These are phyloP conservation scores for Drosophila insularis DNA, from an alignment of 1,140 invertebrate genomes.

Conservation along the genomic window DNA sequence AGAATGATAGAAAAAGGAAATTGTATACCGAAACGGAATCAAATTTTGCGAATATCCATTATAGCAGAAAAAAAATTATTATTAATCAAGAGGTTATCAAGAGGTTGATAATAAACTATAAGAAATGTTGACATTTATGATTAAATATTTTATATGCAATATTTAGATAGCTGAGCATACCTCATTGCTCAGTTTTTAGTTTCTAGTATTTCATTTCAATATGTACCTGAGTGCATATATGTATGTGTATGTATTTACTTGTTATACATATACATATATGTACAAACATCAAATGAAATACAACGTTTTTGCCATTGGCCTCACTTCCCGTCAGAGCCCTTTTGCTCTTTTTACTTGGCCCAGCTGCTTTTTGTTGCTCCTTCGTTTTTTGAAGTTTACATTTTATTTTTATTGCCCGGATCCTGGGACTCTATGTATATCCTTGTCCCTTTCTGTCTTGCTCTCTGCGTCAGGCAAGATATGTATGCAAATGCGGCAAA, in stretches of 20 bases:
- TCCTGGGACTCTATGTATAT: not conserved
- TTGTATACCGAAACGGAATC: too few species aligned
- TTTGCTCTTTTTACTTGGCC: not conserved
- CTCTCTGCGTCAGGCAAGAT: conserved; percentile 39
- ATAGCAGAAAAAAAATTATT: too few species aligned
- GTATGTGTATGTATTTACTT: not conserved
- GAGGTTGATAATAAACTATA: too few species aligned
- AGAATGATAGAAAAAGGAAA: too few species aligned
- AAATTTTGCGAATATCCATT: too few species aligned
- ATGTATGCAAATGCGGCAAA: conserved; percentile 73
- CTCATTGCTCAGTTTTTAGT: too few species aligned
- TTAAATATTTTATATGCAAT: too few species aligned
- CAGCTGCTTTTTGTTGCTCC: conserved; percentile 3
- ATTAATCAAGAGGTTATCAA: too few species aligned
- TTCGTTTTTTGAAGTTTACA: not conserved
- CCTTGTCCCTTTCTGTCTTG: conserved; percentile 6
- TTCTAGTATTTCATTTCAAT: too few species aligned
- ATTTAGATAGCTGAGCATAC: too few species aligned
- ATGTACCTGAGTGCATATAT: not conserved
- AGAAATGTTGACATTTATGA: too few species aligned
- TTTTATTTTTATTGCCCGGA: conserved; percentile 10
- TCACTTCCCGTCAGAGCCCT: not conserved
- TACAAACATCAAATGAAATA: conserved; percentile 12
- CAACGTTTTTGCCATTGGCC: not conserved
- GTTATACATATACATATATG: not conserved